Evolutionary conservation across 2,888 invertebrate genomes (phyloP).

Genomic region (Drosophila seclusa): DNA sequence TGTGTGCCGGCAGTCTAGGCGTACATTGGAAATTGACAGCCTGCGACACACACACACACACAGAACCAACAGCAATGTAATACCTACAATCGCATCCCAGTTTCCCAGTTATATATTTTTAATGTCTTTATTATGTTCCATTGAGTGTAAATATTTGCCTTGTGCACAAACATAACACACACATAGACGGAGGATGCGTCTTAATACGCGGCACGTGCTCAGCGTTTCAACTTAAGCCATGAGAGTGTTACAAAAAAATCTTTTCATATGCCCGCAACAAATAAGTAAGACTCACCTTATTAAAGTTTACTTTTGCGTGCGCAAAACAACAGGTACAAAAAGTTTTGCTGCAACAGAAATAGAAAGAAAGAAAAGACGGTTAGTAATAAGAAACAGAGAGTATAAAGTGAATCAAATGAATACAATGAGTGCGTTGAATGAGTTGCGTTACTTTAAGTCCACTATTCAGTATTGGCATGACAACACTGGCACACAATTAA

Average conservation of each 20-base stretch:
- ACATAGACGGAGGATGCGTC: constrained; percentile 22
- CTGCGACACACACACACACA: constrained; percentile 37
- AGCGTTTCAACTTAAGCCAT: constrained; percentile 51
- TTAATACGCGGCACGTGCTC: constrained; percentile 76
- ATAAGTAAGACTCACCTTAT: constrained; percentile 49
- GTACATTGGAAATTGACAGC: constrained; percentile 66
- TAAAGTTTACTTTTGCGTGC: constrained; percentile 58
- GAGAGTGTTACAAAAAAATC: constrained; percentile 34
- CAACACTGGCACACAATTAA: constrained; percentile 53
- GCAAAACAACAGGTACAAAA: constrained; percentile 75
- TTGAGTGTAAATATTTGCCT: constrained; percentile 79
- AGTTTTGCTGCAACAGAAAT: constrained; percentile 58
- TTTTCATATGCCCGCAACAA: constrained; percentile 31
- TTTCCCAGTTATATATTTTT: constrained; percentile 70
- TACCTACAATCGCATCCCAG: constrained; percentile 35
- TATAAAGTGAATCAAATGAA: constrained; percentile 21
- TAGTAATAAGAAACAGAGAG: background rate
- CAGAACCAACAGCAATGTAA: constrained; percentile 9
- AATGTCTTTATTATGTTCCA: constrained; percentile 81
- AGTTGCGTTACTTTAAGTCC: constrained; percentile 7
- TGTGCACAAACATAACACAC: constrained; percentile 44
- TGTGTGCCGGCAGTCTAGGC: constrained; percentile 26
- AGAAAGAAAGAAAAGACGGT: background rate
- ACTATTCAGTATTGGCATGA: constrained; percentile 40
- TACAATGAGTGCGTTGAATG: constrained; percentile 8